These are phyloP conservation scores for Venustoraphidia nigricollis DNA, from an alignment of 2,888 invertebrate genomes.

Conservation along the genomic window DNA sequence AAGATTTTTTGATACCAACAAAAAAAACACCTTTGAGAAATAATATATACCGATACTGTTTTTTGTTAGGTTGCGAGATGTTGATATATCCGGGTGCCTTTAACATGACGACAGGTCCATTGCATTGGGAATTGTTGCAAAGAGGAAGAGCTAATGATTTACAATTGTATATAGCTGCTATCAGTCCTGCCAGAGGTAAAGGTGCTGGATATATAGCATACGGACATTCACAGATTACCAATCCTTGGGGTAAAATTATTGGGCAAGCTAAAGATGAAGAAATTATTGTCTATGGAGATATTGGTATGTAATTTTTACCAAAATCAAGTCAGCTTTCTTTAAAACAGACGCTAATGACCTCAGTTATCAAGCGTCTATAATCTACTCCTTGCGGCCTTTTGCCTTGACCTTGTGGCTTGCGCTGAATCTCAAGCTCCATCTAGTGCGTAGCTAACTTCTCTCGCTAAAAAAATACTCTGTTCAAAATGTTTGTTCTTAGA, in stretches of 20 bases:
- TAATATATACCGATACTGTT: no score
- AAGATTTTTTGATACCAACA: no score
- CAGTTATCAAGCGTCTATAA: no score
- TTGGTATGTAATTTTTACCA: constrained; percentile 40
- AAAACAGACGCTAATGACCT: no score
- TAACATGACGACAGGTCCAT: constrained; percentile 90
- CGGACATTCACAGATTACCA: constrained; percentile 72
- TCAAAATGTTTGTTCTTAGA: no score
- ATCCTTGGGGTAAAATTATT: constrained; percentile 71
- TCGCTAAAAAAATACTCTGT: no score
- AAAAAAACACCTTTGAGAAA: no score
- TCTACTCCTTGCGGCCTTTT: no score
- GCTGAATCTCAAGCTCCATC: no score
- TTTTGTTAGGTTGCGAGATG: constrained; percentile 55
- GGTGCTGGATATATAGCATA: constrained; percentile 67
- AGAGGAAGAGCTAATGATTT: constrained; percentile 74
- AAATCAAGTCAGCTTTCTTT: no score
- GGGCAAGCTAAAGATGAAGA: constrained; percentile 53
- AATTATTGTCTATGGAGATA: constrained; percentile 53
- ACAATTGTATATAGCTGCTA: constrained; percentile 73
- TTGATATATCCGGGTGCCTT: constrained; percentile 90
- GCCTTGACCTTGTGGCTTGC: no score
- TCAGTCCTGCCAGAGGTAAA: constrained; percentile 67
- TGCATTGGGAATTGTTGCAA: constrained; percentile 81
- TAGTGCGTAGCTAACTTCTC: no score